Conservation (phyloP, 2,888 invertebrate genomes). For the Brachylomia viminalis region DNA sequence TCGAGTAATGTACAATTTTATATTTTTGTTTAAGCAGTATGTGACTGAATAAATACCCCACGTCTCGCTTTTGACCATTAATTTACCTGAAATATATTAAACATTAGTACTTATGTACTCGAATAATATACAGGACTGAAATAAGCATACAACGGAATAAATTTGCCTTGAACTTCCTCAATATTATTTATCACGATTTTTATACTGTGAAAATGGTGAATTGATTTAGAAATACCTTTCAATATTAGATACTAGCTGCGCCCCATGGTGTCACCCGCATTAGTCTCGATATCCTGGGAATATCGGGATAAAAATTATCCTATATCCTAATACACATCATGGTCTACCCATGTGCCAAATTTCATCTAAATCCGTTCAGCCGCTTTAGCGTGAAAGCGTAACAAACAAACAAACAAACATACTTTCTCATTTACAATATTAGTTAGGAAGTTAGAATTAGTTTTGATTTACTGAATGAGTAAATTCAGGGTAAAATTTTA, state of each 20-base stretch:
- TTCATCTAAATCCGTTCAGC: too few species aligned
- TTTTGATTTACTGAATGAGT: background rate
- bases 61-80: background rate
- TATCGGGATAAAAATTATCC: too few species aligned
- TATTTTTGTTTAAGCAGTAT: background rate
- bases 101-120: too few species aligned
- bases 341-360: too few species aligned
- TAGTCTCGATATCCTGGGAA: too few species aligned
- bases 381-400: too few species aligned
- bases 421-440: too few species aligned
- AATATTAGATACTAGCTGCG: too few species aligned
- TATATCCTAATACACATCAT: too few species aligned
- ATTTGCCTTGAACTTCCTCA: background rate
- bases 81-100: background rate
- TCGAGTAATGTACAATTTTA: background rate
- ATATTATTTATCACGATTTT: background rate
- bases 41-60: background rate
- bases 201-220: background rate
- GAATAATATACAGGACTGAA: background rate
- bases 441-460: too few species aligned
- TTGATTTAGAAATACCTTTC: constrained; percentile 1
- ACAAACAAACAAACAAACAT: too few species aligned
- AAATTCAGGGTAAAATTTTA: background rate
- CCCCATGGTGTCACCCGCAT: too few species aligned
- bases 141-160: background rate